These are phyloP conservation scores for Stenotaenia linearis DNA, from an alignment of 2,888 invertebrate genomes.

Conservation along the genomic window DNA sequence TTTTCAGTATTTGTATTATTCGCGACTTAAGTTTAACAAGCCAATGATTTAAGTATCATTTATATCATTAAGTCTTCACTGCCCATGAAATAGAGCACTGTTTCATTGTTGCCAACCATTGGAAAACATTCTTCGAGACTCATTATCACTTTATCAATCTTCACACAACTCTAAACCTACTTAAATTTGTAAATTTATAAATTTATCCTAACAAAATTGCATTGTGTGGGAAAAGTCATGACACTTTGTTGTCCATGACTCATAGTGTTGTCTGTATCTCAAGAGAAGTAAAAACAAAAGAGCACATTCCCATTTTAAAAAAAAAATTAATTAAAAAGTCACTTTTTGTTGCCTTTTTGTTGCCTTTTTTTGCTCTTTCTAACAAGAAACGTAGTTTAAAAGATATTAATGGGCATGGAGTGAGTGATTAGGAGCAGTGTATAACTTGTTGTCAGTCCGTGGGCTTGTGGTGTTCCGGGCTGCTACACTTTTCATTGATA, in stretches of 20 bases:
- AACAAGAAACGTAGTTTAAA: neutral
- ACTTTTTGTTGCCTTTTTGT: no score
- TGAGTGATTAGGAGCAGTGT: constrained; percentile 21
- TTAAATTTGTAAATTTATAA: no score
- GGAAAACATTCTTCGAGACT: neutral
- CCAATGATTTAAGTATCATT: no score
- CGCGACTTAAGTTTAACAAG: no score
- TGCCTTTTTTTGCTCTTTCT: no score
- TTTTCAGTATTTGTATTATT: no score
- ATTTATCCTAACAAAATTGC: neutral
- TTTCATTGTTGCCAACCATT: neutral
- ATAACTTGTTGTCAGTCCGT: constrained; percentile 20
- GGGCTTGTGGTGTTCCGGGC: constrained; percentile 21
- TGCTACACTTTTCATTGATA: constrained; percentile 20
- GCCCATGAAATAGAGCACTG: neutral
- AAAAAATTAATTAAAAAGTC: neutral
- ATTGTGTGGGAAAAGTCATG: neutral
- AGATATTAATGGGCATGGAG: constrained; percentile 17
- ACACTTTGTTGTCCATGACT: neutral
- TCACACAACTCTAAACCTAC: no score
- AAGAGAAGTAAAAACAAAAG: neutral
- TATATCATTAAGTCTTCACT: neutral
- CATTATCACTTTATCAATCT: neutral
- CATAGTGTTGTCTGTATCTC: neutral
- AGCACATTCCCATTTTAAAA: neutral